Evolutionary conservation across 1,140 invertebrate genomes (phyloP).

Genomic region (Procambarus clarkii): DNA sequence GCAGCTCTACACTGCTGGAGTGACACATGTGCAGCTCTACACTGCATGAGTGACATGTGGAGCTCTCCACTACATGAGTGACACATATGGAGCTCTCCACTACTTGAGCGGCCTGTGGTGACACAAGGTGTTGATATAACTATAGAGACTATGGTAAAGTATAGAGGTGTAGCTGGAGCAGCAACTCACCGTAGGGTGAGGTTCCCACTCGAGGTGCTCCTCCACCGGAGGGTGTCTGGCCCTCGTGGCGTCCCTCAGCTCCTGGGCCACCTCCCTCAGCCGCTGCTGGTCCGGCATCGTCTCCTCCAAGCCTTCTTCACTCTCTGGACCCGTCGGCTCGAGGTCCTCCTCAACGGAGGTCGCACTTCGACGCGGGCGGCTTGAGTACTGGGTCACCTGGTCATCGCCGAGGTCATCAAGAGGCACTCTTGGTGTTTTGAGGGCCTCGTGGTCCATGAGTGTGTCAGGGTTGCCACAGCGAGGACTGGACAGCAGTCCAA

Average conservation of each 20-base stretch:
- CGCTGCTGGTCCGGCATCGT: slow-evolving; percentile 27
- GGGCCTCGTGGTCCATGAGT: slow-evolving; percentile 46
- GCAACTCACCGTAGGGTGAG: slow-evolving; percentile 19
- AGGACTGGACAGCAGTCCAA: slow-evolving; percentile 47
- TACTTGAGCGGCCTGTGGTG: no score
- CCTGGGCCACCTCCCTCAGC: neutral
- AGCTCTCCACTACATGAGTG: no score
- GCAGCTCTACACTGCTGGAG: no score
- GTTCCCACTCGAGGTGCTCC: slow-evolving; percentile 42
- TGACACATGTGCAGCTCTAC: no score
- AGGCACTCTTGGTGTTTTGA: neutral
- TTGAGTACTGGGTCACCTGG: neutral
- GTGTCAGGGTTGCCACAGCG: slow-evolving; percentile 62
- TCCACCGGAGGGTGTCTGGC: slow-evolving; percentile 8
- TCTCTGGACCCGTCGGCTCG: neutral
- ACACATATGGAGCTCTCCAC: no score
- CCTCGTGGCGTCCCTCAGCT: neutral
- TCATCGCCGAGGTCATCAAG: neutral
- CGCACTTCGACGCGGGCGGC: neutral
- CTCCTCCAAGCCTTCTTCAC: neutral
- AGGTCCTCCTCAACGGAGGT: neutral
- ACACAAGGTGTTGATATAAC: no score
- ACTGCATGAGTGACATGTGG: no score
- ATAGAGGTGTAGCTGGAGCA: no score
- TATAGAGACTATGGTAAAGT: no score